Percentiles rank a stretch among this genome's conserved stretches.
Evolutionary conservation across 2,888 invertebrate genomes (phyloP).

Genomic region (Sesamia inferens): DNA sequence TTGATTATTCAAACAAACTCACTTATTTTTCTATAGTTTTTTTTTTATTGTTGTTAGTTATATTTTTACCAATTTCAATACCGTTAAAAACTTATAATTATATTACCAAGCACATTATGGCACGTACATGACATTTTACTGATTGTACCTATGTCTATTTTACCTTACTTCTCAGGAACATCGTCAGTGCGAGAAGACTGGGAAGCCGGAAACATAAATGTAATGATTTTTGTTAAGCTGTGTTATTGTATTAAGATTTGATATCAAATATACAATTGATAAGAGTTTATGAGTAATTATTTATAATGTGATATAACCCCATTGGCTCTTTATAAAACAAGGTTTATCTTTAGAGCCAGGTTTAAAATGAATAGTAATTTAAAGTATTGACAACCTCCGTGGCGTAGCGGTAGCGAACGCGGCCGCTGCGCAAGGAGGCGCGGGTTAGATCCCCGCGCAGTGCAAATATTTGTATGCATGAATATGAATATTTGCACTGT

Average conservation of each 20-base stretch:
- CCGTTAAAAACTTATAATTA: conserved; percentile 29
- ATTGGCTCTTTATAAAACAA: background rate
- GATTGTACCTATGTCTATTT: conserved; percentile 43
- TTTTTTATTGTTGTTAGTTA: conserved; percentile 50
- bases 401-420: too few species aligned
- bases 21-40: conserved; percentile 12
- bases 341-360: background rate
- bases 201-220: conserved; percentile 58
- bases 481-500: too few species aligned
- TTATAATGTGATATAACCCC: background rate
- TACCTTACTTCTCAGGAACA: conserved; percentile 40
- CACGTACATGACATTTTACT: conserved; percentile 69
- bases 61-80: conserved; percentile 48
- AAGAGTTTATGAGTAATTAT: conserved; percentile 71
- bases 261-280: conserved; percentile 90
- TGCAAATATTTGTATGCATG: too few species aligned
- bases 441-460: too few species aligned
- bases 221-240: conserved; percentile 82
- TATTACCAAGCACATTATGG: conserved; percentile 64
- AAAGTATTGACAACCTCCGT: too few species aligned
- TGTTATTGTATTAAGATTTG: conserved; percentile 88
- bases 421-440: too few species aligned
- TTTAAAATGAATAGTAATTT: background rate
- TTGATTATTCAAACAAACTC: background rate
- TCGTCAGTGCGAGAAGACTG: conserved; percentile 36